Conservation (phyloP, 2,113 vertebrate species). For the Corythornis cristatus region DNA sequence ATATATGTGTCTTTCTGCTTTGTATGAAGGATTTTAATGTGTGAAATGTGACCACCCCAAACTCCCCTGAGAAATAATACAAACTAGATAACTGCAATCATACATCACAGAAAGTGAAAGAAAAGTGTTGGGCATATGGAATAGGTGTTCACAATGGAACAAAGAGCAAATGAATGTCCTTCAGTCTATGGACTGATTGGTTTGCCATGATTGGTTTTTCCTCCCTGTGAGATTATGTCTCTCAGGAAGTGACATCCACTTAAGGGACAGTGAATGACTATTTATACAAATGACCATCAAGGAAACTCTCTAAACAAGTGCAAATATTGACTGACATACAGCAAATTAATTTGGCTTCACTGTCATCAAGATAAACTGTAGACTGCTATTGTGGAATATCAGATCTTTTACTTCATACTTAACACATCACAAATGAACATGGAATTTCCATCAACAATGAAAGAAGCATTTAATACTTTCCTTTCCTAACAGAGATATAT, state of each 20-base stretch:
- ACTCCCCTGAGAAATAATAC: neutral
- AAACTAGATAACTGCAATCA: neutral
- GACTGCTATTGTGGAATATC: neutral
- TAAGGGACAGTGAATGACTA: slow-evolving; percentile 57
- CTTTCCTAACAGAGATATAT: neutral
- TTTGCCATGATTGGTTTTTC: slow-evolving; percentile 42
- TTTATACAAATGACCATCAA: slow-evolving; percentile 62
- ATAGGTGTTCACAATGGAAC: slow-evolving; percentile 21
- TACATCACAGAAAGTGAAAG: neutral
- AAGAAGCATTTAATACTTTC: neutral
- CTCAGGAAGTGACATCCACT: slow-evolving; percentile 60
- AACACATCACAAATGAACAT: neutral
- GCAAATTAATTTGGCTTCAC: slow-evolving; percentile 36
- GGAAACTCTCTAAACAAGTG: slow-evolving; percentile 53
- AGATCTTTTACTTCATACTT: neutral
- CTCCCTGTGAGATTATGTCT: slow-evolving; percentile 29
- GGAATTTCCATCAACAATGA: neutral
- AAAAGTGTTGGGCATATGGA: neutral
- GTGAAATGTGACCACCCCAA: neutral
- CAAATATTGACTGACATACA: slow-evolving; percentile 58
- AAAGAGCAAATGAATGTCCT: neutral
- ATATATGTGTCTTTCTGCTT: neutral
- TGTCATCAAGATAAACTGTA: neutral
- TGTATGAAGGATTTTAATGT: neutral
- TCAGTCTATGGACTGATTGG: neutral